phyloP scores from a whole-genome alignment of 2,113 vertebrate species.

The Galeopterus variegatus region DNA sequence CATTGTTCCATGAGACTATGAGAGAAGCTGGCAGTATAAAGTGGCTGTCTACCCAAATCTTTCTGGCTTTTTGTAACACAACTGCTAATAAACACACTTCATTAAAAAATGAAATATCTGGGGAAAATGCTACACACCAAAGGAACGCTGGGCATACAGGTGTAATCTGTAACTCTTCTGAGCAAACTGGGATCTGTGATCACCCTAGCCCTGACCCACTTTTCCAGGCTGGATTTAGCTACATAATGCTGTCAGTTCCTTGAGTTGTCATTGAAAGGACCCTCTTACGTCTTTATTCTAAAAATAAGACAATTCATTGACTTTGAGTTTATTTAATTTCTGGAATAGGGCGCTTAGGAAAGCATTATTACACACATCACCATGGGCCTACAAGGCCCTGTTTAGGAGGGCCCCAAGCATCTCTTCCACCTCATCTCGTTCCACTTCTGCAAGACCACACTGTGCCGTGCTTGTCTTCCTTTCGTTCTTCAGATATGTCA shows the following conservation, averaged over 20 bases:
- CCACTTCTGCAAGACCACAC: too few relatives aligned
- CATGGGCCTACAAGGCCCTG: not conserved
- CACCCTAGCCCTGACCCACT: too few relatives aligned
- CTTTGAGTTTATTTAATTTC: conserved; percentile 27
- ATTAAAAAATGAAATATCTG: not conserved
- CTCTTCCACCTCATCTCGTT: not conserved
- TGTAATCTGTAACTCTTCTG: not conserved
- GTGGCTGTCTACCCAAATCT: not conserved
- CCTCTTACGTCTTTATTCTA: not conserved
- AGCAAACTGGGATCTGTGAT: not conserved
- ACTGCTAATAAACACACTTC: not conserved
- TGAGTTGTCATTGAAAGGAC: not conserved
- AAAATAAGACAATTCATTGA: not conserved
- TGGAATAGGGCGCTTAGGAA: not conserved
- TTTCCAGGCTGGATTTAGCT: not conserved
- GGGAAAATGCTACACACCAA: not conserved
- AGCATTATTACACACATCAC: not conserved
- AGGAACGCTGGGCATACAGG: not conserved
- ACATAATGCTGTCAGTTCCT: not conserved
- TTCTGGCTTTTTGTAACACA: not conserved
- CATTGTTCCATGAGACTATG: too few relatives aligned
- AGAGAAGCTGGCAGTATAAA: not conserved
- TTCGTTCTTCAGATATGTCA: not conserved
- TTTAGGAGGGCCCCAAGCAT: not conserved
- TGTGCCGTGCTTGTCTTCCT: not conserved